These are phyloP conservation scores for Oxyura jamaicensis DNA, from an alignment of 2,113 vertebrate species.

Conservation along the genomic window DNA sequence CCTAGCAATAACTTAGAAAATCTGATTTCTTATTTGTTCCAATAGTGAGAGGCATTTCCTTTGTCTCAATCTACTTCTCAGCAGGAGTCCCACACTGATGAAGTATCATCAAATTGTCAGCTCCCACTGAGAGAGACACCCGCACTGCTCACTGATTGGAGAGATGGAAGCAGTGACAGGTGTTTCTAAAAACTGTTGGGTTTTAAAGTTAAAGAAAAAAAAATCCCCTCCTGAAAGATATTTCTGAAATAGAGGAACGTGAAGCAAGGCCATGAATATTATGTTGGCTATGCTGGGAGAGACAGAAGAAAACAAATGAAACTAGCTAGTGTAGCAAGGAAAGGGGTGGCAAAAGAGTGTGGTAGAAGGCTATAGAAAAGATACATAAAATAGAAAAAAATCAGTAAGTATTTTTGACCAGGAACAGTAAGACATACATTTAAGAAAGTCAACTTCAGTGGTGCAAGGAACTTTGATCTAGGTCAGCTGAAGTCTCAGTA, in stretches of 20 bases:
- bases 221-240: neutral
- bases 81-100: conserved; percentile 75
- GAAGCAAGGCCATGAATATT: neutral
- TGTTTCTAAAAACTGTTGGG: conserved; percentile 63
- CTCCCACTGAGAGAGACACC: conserved; percentile 71
- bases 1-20: conserved; percentile 34
- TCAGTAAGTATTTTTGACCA: neutral
- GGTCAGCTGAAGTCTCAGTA: neutral
- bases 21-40: conserved; percentile 67
- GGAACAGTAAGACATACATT: neutral
- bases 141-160: conserved; percentile 56
- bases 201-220: conserved; percentile 46
- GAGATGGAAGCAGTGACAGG: conserved; percentile 64
- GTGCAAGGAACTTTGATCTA: neutral
- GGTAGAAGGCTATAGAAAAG: neutral
- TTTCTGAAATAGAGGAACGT: neutral
- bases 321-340: neutral
- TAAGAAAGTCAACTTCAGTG: neutral
- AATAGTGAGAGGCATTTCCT: conserved; percentile 70
- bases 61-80: conserved; percentile 77
- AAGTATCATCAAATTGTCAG: conserved; percentile 80
- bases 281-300: neutral
- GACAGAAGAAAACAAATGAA: neutral
- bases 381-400: neutral
- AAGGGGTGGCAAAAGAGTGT: neutral